phyloP scores from a whole-genome alignment of 2,888 invertebrate species.

The Mimas tiliae region DNA sequence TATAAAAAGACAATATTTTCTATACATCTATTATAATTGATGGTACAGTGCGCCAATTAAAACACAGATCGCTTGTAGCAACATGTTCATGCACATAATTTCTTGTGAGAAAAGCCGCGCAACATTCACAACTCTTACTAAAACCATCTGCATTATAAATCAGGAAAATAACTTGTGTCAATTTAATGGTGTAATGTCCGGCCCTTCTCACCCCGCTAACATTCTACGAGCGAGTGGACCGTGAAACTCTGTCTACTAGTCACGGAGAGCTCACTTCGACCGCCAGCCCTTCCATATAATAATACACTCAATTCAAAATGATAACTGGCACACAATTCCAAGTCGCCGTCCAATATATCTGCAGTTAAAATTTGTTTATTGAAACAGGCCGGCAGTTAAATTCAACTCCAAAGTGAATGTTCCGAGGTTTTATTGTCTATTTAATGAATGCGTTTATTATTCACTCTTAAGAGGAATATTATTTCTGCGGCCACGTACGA shows the following conservation, averaged over 20 bases:
- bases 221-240: slow-evolving; percentile 31
- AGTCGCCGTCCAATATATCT: not conserved
- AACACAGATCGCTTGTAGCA: not conserved
- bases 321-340: not conserved
- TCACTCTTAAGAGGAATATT: slow-evolving; percentile 41
- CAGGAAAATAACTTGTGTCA: slow-evolving; percentile 1
- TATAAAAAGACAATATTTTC: slow-evolving; percentile 11
- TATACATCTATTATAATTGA: not conserved
- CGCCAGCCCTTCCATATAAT: slow-evolving; percentile 1
- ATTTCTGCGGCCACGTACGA: slow-evolving; percentile 43
- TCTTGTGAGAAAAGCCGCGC: not conserved
- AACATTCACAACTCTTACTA: not conserved
- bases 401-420: slow-evolving; percentile 35
- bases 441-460: slow-evolving; percentile 49
- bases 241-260: slow-evolving; percentile 31
- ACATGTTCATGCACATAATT: not conserved
- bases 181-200: slow-evolving; percentile 15
- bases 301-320: not conserved
- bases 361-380: not conserved
- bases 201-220: slow-evolving; percentile 24
- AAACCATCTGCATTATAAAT: not conserved
- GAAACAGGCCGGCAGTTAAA: not conserved
- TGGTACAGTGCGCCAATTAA: not conserved
- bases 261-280: no score
- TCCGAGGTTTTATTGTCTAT: slow-evolving; percentile 44